Conservation (phyloP, 2,797 vertebrate species). For the Lepidocolaptes lacrymiger region DNA sequence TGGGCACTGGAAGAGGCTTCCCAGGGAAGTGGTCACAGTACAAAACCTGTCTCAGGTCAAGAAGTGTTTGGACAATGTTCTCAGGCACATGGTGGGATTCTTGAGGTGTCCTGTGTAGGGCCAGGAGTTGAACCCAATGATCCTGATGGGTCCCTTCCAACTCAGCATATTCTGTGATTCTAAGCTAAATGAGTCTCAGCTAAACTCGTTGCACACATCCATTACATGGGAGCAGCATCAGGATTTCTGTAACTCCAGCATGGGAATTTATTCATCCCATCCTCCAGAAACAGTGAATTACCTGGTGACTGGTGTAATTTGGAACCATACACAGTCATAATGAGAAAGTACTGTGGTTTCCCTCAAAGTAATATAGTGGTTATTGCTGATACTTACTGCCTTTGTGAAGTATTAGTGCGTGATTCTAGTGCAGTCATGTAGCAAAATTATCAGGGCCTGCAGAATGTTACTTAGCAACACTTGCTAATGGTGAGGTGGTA, state of each 20-base stretch:
- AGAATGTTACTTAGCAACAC: conserved; percentile 53
- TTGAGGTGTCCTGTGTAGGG: not conserved
- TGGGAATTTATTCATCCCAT: not conserved
- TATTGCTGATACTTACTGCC: conserved; percentile 16
- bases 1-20: not conserved
- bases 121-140: not conserved
- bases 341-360: not conserved
- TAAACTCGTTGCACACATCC: not conserved
- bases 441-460: not conserved
- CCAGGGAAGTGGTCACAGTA: not conserved
- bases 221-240: accelerated
- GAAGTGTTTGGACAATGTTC: not conserved
- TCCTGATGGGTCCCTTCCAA: not conserved
- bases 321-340: not conserved
- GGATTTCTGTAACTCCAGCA: not conserved
- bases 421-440: not conserved
- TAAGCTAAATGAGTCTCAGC: not conserved
- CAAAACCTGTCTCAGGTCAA: not conserved
- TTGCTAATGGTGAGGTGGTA: not conserved
- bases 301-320: not conserved
- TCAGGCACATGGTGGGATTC: not conserved
- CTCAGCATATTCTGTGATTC: not conserved
- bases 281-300: not conserved
- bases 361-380: not conserved
- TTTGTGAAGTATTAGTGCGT: not conserved